Conservation (phyloP, 2,113 vertebrate species). For the Pongo abelii region DNA sequence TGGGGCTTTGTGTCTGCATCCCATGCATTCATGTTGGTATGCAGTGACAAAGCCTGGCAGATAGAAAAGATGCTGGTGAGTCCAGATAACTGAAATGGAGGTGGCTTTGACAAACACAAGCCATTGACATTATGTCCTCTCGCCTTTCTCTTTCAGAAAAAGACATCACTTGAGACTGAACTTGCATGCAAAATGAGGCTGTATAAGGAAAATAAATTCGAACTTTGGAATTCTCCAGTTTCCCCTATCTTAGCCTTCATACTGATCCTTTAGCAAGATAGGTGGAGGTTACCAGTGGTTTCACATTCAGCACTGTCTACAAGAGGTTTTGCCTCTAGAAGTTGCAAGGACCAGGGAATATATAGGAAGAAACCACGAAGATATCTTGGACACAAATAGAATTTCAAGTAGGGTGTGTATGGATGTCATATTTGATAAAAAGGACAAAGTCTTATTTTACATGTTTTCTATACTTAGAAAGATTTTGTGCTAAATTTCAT, state of each 20-base stretch:
- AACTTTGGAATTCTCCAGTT: not conserved
- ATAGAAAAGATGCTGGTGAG: not conserved
- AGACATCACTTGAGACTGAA: not conserved
- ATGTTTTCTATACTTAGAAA: not conserved
- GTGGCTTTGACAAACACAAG: not conserved
- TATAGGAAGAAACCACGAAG: not conserved
- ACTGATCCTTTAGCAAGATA: not conserved
- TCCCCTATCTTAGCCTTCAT: not conserved
- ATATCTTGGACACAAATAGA: not conserved
- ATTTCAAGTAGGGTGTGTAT: not conserved
- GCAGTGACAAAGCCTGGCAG: not conserved
- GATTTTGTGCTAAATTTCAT: not conserved
- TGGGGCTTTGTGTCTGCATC: not conserved
- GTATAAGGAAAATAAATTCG: not conserved
- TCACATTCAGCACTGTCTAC: not conserved
- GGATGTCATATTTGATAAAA: not conserved
- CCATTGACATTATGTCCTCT: not conserved
- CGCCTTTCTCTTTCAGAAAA: not conserved
- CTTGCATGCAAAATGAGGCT: not conserved
- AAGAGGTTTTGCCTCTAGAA: not conserved
- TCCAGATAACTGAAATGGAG: not conserved
- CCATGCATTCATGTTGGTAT: not conserved
- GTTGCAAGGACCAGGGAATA: not conserved
- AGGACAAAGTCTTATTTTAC: not conserved
- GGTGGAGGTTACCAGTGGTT: not conserved